Evolutionary conservation across 2,113 vertebrate genomes (phyloP).

Genomic region (Daboia siamensis): DNA sequence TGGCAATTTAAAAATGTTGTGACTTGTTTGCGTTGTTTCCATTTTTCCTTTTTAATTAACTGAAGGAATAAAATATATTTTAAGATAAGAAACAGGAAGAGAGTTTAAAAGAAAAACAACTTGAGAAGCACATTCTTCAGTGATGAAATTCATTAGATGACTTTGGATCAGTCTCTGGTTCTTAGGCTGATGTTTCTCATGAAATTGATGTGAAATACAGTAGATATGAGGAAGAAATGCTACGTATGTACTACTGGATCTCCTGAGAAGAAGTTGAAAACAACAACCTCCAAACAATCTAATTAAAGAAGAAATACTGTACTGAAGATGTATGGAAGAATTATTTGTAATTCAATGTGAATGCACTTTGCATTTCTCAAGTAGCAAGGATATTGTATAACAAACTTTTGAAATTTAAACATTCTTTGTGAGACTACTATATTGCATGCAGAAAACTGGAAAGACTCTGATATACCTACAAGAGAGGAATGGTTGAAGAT

Average conservation of each 20-base stretch:
- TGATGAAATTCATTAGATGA: background rate
- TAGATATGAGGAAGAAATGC: background rate
- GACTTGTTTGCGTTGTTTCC: constrained; percentile 13
- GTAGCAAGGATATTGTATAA: background rate
- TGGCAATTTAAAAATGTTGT: constrained; percentile 7
- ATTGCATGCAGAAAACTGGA: background rate
- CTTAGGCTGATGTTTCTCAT: background rate
- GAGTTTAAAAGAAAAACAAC: constrained; percentile 6
- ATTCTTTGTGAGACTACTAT: background rate
- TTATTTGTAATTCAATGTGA: accelerated
- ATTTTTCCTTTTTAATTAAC: constrained; percentile 27
- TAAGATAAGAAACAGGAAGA: constrained; percentile 30
- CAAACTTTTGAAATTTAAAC: background rate
- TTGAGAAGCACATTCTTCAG: background rate
- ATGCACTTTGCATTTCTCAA: background rate
- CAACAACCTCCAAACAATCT: background rate
- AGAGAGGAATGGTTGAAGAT: background rate
- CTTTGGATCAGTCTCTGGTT: background rate
- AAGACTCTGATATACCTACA: background rate
- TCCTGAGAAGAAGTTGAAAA: background rate
- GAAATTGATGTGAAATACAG: background rate
- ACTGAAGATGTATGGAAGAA: constrained; percentile 5
- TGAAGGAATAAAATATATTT: constrained; percentile 21
- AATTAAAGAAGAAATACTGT: background rate
- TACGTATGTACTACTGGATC: background rate